phyloP scores from a whole-genome alignment of 2,113 vertebrate genomes.

The Callionymus lyra region DNA sequence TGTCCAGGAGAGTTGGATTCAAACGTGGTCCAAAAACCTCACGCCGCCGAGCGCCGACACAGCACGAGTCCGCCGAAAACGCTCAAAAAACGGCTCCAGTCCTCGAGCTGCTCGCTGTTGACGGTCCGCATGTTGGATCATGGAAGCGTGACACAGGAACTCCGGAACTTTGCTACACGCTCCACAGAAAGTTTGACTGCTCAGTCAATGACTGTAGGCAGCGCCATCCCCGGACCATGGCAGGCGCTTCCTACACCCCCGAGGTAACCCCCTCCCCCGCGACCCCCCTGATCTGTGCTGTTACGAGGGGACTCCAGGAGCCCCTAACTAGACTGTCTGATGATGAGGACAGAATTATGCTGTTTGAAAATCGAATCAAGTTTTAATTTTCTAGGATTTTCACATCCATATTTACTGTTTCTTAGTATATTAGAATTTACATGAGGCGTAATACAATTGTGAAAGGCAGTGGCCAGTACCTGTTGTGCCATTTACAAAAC shows the following conservation, averaged over 20 bases:
- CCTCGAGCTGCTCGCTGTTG: constrained; percentile 10
- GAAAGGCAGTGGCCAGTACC: too few relatives aligned
- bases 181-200: constrained; percentile 69
- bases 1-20: constrained; percentile 27
- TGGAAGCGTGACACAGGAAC: constrained; percentile 24
- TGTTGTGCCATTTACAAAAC: too few relatives aligned
- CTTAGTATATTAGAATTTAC: too few relatives aligned
- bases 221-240: constrained; percentile 64
- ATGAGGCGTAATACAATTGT: too few relatives aligned
- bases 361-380: too few relatives aligned
- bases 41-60: too few relatives aligned
- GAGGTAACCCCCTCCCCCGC: constrained; percentile 44
- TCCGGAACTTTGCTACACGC: constrained; percentile 26
- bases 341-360: too few relatives aligned
- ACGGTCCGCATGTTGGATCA: constrained; percentile 21
- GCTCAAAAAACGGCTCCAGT: constrained; percentile 15
- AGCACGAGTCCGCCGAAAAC: constrained; percentile 18
- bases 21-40: too few relatives aligned
- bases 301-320: too few relatives aligned
- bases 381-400: too few relatives aligned
- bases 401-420: too few relatives aligned
- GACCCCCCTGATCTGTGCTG: constrained; percentile 8
- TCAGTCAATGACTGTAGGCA: constrained; percentile 61
- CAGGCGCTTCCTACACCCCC: constrained; percentile 50
- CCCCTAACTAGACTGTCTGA: too few relatives aligned